Percentiles rank a stretch among this genome's conserved stretches.
phyloP scores from a whole-genome alignment of 1,140 invertebrate species.

The Drosophila bocqueti region DNA sequence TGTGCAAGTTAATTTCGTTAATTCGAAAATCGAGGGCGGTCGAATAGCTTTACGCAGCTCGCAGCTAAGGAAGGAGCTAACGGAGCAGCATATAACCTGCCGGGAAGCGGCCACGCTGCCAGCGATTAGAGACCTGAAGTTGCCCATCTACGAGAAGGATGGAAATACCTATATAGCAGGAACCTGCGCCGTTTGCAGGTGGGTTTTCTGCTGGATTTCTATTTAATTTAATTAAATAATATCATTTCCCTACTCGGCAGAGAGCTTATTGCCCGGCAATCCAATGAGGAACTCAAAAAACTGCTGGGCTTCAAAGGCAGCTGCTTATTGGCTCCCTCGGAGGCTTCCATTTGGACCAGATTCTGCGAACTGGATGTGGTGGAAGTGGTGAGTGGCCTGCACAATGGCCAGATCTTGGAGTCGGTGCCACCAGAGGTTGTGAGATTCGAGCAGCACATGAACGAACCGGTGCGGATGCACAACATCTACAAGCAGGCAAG shows the following conservation, averaged over 20 bases:
- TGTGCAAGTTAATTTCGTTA: constrained; percentile 75
- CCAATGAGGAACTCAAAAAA: constrained; percentile 85
- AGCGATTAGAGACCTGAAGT: constrained; percentile 63
- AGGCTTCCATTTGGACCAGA: constrained; percentile 95
- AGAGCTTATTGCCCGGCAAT: constrained; percentile 86
- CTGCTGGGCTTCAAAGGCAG: constrained; percentile 91
- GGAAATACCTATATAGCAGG: constrained; percentile 87
- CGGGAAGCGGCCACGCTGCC: constrained; percentile 61
- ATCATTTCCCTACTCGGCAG: constrained; percentile 63
- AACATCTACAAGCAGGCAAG: constrained; percentile 93
- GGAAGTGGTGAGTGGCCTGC: constrained; percentile 54
- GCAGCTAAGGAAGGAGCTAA: constrained; percentile 61
- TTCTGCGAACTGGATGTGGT: constrained; percentile 95
- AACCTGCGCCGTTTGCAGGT: constrained; percentile 88
- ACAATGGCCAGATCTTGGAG: constrained; percentile 33
- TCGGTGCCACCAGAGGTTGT: constrained; percentile 88
- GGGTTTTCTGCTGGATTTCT: neutral
- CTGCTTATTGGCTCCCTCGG: constrained; percentile 92
- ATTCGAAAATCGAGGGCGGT: constrained; percentile 54
- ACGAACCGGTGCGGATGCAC: constrained; percentile 93
- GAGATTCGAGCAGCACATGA: constrained; percentile 94
- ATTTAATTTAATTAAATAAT: too few species aligned
- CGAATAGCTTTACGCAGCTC: constrained; percentile 67
- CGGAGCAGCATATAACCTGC: constrained; percentile 71
- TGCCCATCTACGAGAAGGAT: constrained; percentile 85